Percentiles rank a stretch among this genome's conserved stretches.
Evolutionary conservation across 2,113 vertebrate genomes (phyloP).

Genomic region (Muntiacus reevesi): DNA sequence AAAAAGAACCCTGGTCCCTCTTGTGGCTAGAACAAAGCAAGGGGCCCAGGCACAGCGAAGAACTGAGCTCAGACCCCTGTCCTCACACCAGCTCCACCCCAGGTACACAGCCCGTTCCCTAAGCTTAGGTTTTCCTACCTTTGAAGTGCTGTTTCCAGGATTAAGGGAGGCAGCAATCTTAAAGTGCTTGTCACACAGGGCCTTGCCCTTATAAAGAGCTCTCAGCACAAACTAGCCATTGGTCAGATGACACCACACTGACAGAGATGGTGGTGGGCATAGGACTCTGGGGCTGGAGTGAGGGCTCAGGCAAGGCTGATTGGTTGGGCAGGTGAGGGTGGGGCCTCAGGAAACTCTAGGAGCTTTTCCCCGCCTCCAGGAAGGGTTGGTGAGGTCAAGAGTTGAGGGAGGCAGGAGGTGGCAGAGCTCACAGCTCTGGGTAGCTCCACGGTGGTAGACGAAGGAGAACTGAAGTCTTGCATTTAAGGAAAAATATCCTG

Average conservation of each 20-base stretch:
- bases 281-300: no score
- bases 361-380: background rate
- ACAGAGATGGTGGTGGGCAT: background rate
- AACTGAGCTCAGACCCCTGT: background rate
- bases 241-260: background rate
- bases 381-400: fast-evolving
- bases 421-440: background rate
- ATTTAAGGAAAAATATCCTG: background rate
- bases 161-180: background rate
- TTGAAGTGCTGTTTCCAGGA: background rate
- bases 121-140: background rate
- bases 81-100: background rate
- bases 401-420: no score
- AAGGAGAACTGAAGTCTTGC: conserved; percentile 25
- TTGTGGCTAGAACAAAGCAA: background rate
- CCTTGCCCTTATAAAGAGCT: no score
- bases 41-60: background rate
- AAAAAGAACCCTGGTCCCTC: background rate
- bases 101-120: fast-evolving
- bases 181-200: background rate
- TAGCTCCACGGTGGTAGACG: background rate
- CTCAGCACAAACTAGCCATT: background rate
- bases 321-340: background rate
- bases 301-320: background rate
- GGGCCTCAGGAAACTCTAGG: background rate